Evolutionary conservation across 92 coral and sea anemone genomes (phyloP).

Genomic region (Pocillopora grandis): DNA sequence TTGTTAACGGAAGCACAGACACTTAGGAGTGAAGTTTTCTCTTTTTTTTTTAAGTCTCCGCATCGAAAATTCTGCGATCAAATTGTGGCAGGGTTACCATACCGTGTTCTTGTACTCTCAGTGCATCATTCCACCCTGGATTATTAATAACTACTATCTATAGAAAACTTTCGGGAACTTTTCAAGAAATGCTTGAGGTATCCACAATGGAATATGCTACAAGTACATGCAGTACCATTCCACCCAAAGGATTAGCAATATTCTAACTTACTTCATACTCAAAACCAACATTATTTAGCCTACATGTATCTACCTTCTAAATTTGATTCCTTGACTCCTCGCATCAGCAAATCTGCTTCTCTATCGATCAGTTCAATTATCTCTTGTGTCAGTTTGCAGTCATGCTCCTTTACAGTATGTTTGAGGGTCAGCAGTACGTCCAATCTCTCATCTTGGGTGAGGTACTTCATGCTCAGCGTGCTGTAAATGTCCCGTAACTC

Average conservation of each 20-base stretch:
- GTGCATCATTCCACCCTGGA: no score
- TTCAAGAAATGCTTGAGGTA: not conserved
- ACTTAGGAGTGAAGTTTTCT: no score
- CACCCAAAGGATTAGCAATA: no score
- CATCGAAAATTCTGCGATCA: not conserved
- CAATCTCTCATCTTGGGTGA: constrained; percentile 95
- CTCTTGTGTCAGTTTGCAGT: constrained; percentile 97
- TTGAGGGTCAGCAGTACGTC: constrained; percentile 93
- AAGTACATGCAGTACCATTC: no score
- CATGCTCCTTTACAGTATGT: constrained; percentile 97
- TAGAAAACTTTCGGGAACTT: no score
- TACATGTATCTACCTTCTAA: constrained; percentile 71
- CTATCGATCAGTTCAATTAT: constrained; percentile 96
- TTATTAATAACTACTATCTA: no score
- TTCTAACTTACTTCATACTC: no score
- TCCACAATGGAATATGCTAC: no score
- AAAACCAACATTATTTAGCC: not conserved
- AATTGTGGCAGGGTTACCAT: no score
- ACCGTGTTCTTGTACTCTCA: no score
- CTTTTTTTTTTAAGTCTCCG: no score
- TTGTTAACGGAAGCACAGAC: no score
- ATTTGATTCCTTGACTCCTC: constrained; percentile 84
- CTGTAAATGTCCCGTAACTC: constrained; percentile 96
- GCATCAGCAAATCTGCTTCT: constrained; percentile 83
- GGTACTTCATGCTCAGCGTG: constrained; percentile 93